These are phyloP conservation scores for Thyatira batis DNA, from an alignment of 2,888 invertebrate species.

Conservation along the genomic window DNA sequence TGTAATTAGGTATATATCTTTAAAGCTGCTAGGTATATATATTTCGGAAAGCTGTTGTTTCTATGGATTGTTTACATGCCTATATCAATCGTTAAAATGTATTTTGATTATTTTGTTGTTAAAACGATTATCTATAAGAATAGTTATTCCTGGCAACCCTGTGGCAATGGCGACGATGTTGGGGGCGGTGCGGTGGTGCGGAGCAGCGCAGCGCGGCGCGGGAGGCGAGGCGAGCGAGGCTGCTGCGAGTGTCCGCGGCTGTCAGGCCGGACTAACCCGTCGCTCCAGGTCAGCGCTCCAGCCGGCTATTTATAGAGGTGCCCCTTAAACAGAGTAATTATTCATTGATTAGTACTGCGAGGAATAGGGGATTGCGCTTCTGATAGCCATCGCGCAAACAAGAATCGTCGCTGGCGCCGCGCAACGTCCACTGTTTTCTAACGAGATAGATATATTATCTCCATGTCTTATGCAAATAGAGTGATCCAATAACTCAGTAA, in stretches of 20 bases:
- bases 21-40: too few species aligned
- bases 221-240: conserved; percentile 51
- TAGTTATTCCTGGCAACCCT: conserved; percentile 7
- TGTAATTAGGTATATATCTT: too few species aligned
- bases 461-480: not conserved
- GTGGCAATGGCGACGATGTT: conserved; percentile 25
- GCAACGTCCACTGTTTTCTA: conserved; percentile 47
- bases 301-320: conserved; percentile 81
- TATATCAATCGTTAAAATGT: too few species aligned
- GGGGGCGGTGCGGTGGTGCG: conserved; percentile 32
- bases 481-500: not conserved
- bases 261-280: conserved; percentile 81
- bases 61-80: not conserved
- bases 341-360: conserved; percentile 82
- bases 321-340: conserved; percentile 83
- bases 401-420: conserved; percentile 76
- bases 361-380: conserved; percentile 81
- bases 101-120: not conserved
- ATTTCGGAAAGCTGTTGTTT: not conserved
- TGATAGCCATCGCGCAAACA: conserved; percentile 80
- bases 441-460: conserved; percentile 2
- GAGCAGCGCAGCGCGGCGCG: conserved; percentile 29
- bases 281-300: conserved; percentile 83
- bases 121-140: not conserved
- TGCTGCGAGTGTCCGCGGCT: conserved; percentile 75